Percentiles rank a stretch among this genome's conserved stretches.
These are phyloP conservation scores for Folsomia candida DNA, from an alignment of 2,888 invertebrate genomes.

Conservation along the genomic window DNA sequence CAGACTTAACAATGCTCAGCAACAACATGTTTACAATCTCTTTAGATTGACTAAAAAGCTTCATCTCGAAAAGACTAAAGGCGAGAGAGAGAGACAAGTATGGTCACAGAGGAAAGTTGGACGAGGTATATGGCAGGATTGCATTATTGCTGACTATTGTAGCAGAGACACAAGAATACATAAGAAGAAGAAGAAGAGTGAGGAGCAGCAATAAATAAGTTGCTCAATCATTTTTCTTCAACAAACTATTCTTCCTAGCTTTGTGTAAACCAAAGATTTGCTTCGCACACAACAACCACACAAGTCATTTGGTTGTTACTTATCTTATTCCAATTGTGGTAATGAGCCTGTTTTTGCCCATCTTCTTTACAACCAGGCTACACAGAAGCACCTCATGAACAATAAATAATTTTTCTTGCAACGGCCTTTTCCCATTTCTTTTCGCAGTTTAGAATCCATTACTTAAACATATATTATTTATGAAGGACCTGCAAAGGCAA, in stretches of 20 bases:
- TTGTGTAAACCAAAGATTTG: not conserved
- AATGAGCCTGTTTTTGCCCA: not conserved
- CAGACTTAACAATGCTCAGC: too few species aligned
- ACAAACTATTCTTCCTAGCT: not conserved
- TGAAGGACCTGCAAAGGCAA: too few species aligned
- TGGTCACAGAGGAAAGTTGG: constrained; percentile 1
- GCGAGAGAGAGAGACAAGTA: not conserved
- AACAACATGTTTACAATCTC: too few species aligned
- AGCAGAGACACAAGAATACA: not conserved
- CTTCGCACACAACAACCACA: not conserved
- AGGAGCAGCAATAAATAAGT: not conserved
- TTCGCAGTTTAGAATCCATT: not conserved
- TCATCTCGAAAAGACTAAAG: not conserved
- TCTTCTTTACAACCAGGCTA: too few species aligned
- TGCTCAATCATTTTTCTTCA: constrained; percentile 8
- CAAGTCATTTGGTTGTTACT: not conserved
- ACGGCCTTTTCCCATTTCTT: not conserved
- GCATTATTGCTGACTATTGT: too few species aligned
- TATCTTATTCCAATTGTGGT: not conserved
- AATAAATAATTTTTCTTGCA: not conserved
- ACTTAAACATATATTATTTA: not conserved
- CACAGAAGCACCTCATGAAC: not conserved
- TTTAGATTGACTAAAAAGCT: too few species aligned
- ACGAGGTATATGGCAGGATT: too few species aligned
- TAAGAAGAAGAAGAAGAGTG: not conserved